These are phyloP conservation scores for Clarias laeviceps DNA, from an alignment of 2,797 vertebrate genomes.

Conservation along the genomic window DNA sequence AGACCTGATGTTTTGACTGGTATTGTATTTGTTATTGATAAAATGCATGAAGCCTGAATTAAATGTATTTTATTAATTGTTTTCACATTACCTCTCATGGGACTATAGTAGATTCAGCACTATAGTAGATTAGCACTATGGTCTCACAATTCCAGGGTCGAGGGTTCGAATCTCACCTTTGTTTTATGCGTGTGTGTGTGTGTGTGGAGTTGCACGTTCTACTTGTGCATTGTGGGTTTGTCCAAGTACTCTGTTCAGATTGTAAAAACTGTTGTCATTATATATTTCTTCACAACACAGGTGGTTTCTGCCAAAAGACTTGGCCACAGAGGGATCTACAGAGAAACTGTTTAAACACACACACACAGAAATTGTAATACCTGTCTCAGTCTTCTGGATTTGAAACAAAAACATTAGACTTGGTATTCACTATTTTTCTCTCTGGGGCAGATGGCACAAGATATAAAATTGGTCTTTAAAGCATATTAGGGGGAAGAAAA, in stretches of 20 bases:
- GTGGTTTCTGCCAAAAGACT: not conserved
- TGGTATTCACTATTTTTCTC: not conserved
- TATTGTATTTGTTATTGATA: not conserved
- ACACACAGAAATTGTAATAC: not conserved
- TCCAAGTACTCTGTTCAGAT: not conserved
- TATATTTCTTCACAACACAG: not conserved
- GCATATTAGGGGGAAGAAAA: not conserved
- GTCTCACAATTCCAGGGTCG: too few species aligned
- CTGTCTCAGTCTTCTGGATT: not conserved
- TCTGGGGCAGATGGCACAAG: not conserved
- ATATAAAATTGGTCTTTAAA: not conserved
- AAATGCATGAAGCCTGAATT: not conserved
- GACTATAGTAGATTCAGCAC: not conserved
- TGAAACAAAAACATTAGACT: not conserved
- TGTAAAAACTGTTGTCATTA: not conserved
- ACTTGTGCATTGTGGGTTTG: too few species aligned
- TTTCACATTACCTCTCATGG: not conserved
- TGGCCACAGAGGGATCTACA: slow-evolving; percentile 1
- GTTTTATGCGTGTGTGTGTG: too few species aligned
- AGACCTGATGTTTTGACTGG: not conserved
- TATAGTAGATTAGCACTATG: too few species aligned
- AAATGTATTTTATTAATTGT: not conserved
- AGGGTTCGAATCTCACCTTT: too few species aligned
- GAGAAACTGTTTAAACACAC: not conserved
- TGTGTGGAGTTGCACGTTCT: too few species aligned